Conservation (phyloP, 2,888 invertebrate genomes). For the Noctua pronuba region DNA sequence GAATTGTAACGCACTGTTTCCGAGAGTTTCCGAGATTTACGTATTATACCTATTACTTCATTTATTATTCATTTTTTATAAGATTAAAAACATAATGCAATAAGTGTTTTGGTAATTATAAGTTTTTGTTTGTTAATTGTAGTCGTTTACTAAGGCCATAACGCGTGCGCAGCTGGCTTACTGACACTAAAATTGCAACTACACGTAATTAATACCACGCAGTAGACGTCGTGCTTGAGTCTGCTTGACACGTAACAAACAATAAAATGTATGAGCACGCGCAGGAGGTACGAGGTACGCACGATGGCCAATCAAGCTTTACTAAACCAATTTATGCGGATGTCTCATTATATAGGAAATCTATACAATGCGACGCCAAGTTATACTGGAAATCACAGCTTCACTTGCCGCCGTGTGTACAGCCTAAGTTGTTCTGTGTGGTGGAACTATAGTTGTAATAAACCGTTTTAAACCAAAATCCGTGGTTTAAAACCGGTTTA, state of each 20-base stretch:
- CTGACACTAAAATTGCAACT: neutral
- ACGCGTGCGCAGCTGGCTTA: constrained; percentile 7
- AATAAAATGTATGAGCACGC: neutral
- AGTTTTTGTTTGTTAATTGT: constrained; percentile 13
- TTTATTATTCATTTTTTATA: constrained; percentile 32
- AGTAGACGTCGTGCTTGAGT: neutral
- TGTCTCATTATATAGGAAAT: no score
- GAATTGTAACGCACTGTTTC: constrained; percentile 67
- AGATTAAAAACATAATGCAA: constrained; percentile 31
- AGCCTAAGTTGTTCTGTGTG: neutral
- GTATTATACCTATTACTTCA: constrained; percentile 43
- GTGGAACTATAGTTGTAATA: no score
- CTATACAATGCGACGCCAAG: no score
- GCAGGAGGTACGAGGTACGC: no score
- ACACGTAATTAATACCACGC: neutral
- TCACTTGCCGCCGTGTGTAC: no score
- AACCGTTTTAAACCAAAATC: no score
- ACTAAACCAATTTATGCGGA: no score
- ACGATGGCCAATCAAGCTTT: no score
- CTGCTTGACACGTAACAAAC: neutral
- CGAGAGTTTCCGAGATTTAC: constrained; percentile 58
- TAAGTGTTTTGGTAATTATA: constrained; percentile 29
- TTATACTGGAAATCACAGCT: no score
- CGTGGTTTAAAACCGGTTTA: no score
- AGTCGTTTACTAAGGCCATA: neutral